Conservation (phyloP, 2,888 invertebrate species). For the Synanthedon myopaeformis region DNA sequence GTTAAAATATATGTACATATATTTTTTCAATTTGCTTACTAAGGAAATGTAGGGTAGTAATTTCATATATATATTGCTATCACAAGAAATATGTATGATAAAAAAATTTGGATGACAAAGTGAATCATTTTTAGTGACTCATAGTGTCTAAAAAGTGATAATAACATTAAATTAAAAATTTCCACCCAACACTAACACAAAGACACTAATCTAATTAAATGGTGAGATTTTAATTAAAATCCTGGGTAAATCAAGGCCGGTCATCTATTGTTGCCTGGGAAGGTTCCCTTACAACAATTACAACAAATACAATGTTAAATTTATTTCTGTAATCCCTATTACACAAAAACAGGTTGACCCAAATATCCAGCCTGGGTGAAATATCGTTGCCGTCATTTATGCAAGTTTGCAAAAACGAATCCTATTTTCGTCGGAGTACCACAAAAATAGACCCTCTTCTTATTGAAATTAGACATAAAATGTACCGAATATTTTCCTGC, state of each 20-base stretch:
- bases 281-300: constrained; percentile 53
- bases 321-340: constrained; percentile 63
- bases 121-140: no score
- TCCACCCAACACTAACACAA: no score
- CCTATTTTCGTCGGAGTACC: constrained; percentile 35
- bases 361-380: constrained; percentile 60
- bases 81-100: no score
- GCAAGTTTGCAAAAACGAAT: constrained; percentile 65
- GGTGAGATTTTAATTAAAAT: constrained; percentile 66
- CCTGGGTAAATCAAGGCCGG: constrained; percentile 47
- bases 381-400: constrained; percentile 62
- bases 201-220: neutral
- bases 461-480: constrained; percentile 37
- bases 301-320: constrained; percentile 62
- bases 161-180: no score
- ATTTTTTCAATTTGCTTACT: no score
- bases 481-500: constrained; percentile 26
- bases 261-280: constrained; percentile 55
- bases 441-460: constrained; percentile 44
- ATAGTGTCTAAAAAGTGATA: no score
- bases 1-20: neutral
- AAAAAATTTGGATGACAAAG: no score
- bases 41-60: no score
- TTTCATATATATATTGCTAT: no score
- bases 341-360: constrained; percentile 68